phyloP scores from a whole-genome alignment of 2,113 vertebrate species.

The Gopherus evgoodei region DNA sequence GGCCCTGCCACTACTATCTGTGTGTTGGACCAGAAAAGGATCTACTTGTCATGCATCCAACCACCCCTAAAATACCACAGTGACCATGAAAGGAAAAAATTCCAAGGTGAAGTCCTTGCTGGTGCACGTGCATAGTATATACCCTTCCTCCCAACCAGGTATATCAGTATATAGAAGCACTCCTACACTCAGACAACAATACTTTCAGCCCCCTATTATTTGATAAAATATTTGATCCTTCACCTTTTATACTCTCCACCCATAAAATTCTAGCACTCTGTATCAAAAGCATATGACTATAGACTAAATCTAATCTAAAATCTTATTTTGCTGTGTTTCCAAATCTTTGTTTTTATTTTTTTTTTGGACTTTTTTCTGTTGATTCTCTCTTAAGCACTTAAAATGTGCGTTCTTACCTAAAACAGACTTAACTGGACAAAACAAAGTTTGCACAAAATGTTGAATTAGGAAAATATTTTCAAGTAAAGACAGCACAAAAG shows the following conservation, averaged over 20 bases:
- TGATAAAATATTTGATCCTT: not conserved
- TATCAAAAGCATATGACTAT: not conserved
- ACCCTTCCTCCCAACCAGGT: not conserved
- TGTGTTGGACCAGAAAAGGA: not conserved
- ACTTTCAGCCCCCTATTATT: not conserved
- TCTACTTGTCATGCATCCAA: not conserved
- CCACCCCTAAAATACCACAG: accelerated
- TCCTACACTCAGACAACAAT: not conserved
- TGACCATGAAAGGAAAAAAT: not conserved
- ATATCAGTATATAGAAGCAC: not conserved
- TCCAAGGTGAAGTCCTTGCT: not conserved
- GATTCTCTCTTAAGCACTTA: not conserved
- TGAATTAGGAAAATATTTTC: not conserved
- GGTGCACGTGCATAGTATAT: not conserved
- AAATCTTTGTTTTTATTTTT: slow-evolving; percentile 17
- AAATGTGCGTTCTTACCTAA: not conserved
- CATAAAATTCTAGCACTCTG: not conserved
- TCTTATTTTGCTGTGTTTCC: slow-evolving; percentile 25
- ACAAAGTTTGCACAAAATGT: not conserved
- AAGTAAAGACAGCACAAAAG: not conserved
- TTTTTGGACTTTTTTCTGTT: not conserved
- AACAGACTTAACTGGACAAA: not conserved
- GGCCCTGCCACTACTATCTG: not conserved
- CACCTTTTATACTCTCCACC: not conserved
- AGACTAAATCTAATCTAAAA: slow-evolving; percentile 29